phyloP scores from a whole-genome alignment of 2,797 vertebrate genomes.

The Pseudochirops corinnae region DNA sequence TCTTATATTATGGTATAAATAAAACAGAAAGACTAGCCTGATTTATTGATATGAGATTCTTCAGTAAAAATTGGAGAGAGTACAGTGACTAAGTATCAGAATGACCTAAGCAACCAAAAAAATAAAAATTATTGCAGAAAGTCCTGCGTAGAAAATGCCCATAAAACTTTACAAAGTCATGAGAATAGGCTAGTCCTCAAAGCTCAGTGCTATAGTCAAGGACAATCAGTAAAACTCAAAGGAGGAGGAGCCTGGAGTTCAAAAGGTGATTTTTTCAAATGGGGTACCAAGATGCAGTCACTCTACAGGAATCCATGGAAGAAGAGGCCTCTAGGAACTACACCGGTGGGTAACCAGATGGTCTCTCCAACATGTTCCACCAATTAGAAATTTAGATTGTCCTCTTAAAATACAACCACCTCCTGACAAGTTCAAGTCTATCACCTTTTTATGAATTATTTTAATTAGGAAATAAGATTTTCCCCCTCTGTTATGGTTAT shows the following conservation, averaged over 20 bases:
- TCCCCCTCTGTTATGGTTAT: neutral
- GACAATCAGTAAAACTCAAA: neutral
- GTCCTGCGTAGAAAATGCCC: neutral
- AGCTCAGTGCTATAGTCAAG: neutral
- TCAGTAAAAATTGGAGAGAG: slow-evolving; percentile 26
- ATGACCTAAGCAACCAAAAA: neutral
- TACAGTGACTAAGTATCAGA: slow-evolving; percentile 26
- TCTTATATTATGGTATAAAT: slow-evolving; percentile 76
- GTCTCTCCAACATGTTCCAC: neutral
- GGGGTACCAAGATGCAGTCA: neutral
- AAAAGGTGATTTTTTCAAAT: neutral
- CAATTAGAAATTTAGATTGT: neutral
- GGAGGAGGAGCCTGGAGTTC: neutral
- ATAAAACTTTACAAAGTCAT: neutral
- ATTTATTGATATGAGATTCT: slow-evolving; percentile 48
- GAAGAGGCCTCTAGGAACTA: neutral
- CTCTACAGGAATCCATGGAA: neutral
- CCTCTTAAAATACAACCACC: neutral
- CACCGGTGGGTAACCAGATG: neutral
- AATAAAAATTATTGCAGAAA: neutral
- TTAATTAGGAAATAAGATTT: neutral
- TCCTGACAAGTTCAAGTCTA: neutral
- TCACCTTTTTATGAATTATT: neutral
- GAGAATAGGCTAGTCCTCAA: neutral
- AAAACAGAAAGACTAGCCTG: slow-evolving; percentile 52